A percentile compares a stretch with the other conserved stretches of the same genome.
Evolutionary conservation across 2,113 vertebrate species (phyloP).

Genomic region (Octodon degus): DNA sequence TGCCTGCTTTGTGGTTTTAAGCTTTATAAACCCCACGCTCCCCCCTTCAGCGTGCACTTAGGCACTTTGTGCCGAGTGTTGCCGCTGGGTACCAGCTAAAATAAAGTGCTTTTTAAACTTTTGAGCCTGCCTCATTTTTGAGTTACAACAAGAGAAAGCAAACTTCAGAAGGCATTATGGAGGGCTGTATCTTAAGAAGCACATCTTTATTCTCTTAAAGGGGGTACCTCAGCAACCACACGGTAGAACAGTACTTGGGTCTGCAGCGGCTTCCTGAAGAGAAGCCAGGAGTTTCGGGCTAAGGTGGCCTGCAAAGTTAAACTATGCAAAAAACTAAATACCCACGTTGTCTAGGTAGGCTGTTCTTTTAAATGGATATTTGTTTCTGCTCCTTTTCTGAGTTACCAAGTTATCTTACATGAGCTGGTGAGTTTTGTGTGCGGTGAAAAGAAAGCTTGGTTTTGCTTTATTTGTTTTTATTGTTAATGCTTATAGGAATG

Average conservation of each 20-base stretch:
- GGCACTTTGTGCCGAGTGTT: no score
- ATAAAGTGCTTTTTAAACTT: no score
- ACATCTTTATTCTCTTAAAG: not conserved
- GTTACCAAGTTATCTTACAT: slow-evolving; percentile 27
- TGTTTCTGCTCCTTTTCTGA: slow-evolving; percentile 26
- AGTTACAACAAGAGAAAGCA: no score
- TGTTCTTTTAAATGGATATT: not conserved
- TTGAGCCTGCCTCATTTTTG: no score
- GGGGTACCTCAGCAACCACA: not conserved
- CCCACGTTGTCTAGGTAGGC: not conserved
- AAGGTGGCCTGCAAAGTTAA: not conserved
- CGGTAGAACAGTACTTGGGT: not conserved
- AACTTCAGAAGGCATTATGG: not conserved
- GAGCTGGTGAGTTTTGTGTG: not conserved
- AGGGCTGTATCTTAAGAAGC: not conserved
- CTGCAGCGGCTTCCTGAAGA: not conserved
- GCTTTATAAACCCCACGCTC: no score
- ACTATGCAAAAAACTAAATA: not conserved
- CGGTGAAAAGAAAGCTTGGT: not conserved
- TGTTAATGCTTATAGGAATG: not conserved
- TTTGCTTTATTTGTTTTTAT: not conserved
- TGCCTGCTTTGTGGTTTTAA: no score
- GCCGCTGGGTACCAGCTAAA: no score
- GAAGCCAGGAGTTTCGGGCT: not conserved
- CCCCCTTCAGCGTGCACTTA: no score